These are phyloP conservation scores for Eupeodes corollae DNA, from an alignment of 1,140 invertebrate genomes.

Conservation along the genomic window DNA sequence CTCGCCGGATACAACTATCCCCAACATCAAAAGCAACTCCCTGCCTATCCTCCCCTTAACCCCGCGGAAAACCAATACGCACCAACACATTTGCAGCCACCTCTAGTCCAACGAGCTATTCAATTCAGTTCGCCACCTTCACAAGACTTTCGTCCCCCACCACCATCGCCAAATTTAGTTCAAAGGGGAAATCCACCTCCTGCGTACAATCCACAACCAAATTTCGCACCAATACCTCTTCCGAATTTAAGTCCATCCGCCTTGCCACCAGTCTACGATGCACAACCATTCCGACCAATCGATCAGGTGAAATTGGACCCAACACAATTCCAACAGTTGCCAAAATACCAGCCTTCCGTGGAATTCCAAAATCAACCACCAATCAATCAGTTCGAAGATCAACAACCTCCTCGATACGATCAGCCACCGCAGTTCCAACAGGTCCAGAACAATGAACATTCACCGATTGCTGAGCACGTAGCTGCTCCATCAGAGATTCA, in stretches of 20 bases:
- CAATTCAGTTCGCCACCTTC: conserved; percentile 15
- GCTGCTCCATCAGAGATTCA: conserved; percentile 27
- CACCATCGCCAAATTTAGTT: conserved; percentile 14
- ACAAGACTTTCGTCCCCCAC: conserved; percentile 26
- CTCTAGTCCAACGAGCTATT: conserved; percentile 21
- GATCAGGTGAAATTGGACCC: conserved; percentile 8
- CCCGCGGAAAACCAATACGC: no score
- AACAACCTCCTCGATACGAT: background rate
- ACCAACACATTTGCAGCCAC: background rate
- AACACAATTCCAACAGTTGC: background rate
- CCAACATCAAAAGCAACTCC: conserved; percentile 6
- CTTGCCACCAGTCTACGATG: conserved; percentile 46
- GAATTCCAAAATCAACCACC: background rate
- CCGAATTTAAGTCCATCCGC: conserved; percentile 43
- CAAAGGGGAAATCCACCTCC: background rate
- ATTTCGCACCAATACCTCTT: conserved; percentile 38
- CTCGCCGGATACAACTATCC: background rate
- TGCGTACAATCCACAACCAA: no score
- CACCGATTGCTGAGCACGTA: conserved; percentile 18
- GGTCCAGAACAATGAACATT: conserved; percentile 8
- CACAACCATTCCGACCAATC: conserved; percentile 39
- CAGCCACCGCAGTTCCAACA: conserved; percentile 15
- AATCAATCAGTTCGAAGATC: background rate
- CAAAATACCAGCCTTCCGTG: background rate
- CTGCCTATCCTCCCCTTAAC: background rate